phyloP scores from a whole-genome alignment of 2,888 invertebrate genomes.

The Aelia acuminata region DNA sequence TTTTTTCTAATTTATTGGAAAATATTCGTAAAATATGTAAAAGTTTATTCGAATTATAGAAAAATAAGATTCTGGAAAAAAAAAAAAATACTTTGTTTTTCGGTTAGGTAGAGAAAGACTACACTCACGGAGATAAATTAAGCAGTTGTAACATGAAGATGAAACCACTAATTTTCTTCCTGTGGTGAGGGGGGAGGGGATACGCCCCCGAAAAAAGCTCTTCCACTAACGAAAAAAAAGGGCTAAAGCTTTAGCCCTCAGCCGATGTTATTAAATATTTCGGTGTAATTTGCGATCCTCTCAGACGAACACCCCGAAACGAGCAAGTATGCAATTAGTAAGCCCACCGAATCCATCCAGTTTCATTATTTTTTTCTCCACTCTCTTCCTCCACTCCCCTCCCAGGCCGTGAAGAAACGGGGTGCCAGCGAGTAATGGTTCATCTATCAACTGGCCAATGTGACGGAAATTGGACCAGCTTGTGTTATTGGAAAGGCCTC shows the following conservation, averaged over 20 bases:
- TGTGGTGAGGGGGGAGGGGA: background rate
- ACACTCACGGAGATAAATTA: background rate
- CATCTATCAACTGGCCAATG: background rate
- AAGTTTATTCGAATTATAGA: too few relatives aligned
- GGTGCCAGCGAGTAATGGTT: background rate
- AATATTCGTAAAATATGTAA: too few relatives aligned
- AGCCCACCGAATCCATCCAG: background rate
- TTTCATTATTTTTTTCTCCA: background rate
- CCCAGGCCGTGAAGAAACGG: background rate
- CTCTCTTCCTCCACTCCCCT: background rate
- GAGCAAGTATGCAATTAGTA: background rate
- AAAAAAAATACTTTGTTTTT: background rate
- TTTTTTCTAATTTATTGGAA: too few relatives aligned
- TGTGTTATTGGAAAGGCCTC: background rate
- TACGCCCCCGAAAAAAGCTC: background rate
- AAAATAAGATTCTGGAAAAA: too few relatives aligned
- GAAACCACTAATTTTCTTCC: constrained; percentile 19
- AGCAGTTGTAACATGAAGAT: background rate
- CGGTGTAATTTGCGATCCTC: background rate
- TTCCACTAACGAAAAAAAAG: background rate
- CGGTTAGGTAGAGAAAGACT: background rate
- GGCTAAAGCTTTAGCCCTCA: background rate
- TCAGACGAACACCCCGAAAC: background rate
- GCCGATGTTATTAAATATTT: constrained; percentile 32
- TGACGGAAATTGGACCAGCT: background rate